A percentile compares a stretch with the other conserved stretches of the same genome.
phyloP scores from a whole-genome alignment of 1,140 invertebrate genomes.

The Temnothorax longispinosus region DNA sequence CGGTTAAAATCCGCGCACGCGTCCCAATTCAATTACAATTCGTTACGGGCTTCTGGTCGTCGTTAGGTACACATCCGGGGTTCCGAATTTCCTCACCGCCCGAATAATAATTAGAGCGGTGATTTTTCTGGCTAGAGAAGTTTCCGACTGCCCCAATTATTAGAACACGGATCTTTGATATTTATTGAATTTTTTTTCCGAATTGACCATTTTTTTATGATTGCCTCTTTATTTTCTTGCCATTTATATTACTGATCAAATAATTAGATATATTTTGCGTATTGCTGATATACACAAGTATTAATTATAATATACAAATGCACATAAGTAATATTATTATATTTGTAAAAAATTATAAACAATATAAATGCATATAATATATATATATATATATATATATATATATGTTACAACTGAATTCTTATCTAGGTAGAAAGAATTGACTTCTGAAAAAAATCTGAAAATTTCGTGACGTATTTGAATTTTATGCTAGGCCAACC shows the following conservation, averaged over 20 bases:
- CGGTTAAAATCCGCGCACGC: neutral
- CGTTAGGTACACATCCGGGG: neutral
- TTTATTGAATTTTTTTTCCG: neutral
- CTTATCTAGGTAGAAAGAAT: neutral
- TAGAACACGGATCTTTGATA: neutral
- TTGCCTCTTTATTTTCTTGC: neutral
- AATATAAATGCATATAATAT: neutral
- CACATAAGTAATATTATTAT: neutral
- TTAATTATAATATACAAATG: neutral
- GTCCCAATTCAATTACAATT: conserved; percentile 48
- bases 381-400: neutral
- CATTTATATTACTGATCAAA: neutral
- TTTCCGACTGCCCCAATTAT: neutral
- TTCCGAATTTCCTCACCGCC: neutral
- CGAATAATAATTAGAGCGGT: conserved; percentile 10
- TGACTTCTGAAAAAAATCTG: neutral
- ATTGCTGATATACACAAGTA: neutral
- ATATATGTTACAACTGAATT: neutral
- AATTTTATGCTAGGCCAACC: neutral
- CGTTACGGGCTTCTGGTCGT: neutral
- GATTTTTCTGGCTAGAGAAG: neutral
- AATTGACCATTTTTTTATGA: neutral
- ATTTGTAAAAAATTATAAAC: neutral
- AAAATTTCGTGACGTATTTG: neutral
- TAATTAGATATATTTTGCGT: neutral